Evolutionary conservation across 2,113 vertebrate genomes (phyloP), one percentile per base, ranked within the genome.

Genomic region (Mormyrus lacerda): DNA sequence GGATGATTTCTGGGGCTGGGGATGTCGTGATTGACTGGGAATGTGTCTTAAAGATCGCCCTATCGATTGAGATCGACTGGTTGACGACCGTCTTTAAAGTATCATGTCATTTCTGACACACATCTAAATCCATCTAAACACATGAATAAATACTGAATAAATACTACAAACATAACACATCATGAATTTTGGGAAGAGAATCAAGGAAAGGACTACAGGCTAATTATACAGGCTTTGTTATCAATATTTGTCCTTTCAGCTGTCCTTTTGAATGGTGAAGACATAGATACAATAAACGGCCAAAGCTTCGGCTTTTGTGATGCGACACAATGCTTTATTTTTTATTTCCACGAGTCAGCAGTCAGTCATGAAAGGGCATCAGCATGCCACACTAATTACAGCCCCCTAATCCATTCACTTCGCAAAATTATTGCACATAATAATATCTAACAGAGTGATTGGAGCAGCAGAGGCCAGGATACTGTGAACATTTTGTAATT

Each of bases 401-500:
- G 90, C 88, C 89, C 86, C 84, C 44, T 55, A 84, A 90, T 91
- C 83, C 44, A 88, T 91, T 91, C 88, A 31, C 91, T 85, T 89
- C 91, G 90, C 91, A 90, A 94, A 93, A 93, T 73, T 2, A 93
- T 91, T 73, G 91, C 89, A 90, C 92, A 89, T 84, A 65, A 91
- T 90, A 90, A 93, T 91, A 93, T 94, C 93, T 91, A 91, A 89
- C 85, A 27, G 9, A 27, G 88, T 89, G 93, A 93, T 92, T 93
- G 91, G 92, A 94, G 87, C 91, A 93, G 93, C 93, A 94, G 92
- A 93, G 92, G 92, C 92, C 92, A 89, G 89, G 90, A 92, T 90
- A 88, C 89, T 91, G 86, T 91, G 92, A 94, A 91, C 93, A 93
- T 92, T 90, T 92, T 93, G 93, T 93, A 94, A 95, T 95, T 94